A percentile compares a stretch with the other conserved stretches of the same genome.
These are phyloP conservation scores for Globia sparganii DNA, from an alignment of 2,888 invertebrate genomes.

Conservation along the genomic window DNA sequence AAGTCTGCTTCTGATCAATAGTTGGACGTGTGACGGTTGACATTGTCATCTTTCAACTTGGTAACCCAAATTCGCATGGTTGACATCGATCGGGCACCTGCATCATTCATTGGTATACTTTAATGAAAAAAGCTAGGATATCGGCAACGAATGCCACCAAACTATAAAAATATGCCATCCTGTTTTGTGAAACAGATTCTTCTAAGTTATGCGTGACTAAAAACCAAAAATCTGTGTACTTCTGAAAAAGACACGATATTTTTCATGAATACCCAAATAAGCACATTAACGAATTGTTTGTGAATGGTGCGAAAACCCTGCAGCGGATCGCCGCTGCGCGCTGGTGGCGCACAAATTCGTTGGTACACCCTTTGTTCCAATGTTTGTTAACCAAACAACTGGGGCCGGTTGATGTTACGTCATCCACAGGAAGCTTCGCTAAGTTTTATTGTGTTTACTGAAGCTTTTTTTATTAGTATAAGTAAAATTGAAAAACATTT, in stretches of 20 bases:
- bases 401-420: slow-evolving; percentile 65
- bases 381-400: slow-evolving; percentile 71
- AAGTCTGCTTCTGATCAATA: too few relatives aligned
- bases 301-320: slow-evolving; percentile 62
- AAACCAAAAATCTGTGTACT: slow-evolving; percentile 3
- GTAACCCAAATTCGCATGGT: background rate
- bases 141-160: background rate
- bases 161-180: background rate
- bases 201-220: background rate
- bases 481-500: slow-evolving; percentile 34
- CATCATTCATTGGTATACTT: background rate
- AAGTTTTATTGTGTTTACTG: slow-evolving; percentile 60
- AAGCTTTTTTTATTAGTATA: slow-evolving; percentile 45
- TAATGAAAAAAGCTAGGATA: background rate
- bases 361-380: slow-evolving; percentile 66
- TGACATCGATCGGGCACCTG: background rate
- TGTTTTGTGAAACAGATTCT: background rate
- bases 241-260: slow-evolving; percentile 19
- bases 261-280: slow-evolving; percentile 42
- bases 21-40: too few relatives aligned
- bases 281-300: slow-evolving; percentile 56
- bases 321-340: slow-evolving; percentile 56
- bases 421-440: slow-evolving; percentile 53
- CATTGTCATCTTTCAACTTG: too few relatives aligned
- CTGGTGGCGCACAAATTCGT: slow-evolving; percentile 53